Evolutionary conservation across 2,797 vertebrate genomes (phyloP).

Genomic region (Merluccius polli): DNA sequence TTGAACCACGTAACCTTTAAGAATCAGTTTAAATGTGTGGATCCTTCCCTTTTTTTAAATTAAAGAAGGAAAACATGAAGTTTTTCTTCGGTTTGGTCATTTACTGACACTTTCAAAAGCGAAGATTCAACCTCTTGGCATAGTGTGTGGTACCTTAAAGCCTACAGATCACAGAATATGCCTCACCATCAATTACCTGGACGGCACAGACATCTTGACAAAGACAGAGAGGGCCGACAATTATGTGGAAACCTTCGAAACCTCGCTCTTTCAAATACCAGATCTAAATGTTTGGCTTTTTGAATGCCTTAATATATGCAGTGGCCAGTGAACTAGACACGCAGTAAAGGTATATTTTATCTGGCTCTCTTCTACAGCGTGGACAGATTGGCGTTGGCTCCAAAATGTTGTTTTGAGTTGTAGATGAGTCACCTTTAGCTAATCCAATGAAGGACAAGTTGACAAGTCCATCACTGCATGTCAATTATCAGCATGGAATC

Average conservation of each 20-base stretch:
- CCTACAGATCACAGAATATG: neutral
- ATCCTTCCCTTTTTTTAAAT: too few relatives aligned
- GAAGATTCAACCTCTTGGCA: neutral
- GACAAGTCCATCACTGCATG: neutral
- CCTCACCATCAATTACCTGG: neutral
- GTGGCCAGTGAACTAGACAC: neutral
- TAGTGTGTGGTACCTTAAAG: neutral
- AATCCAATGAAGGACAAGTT: neutral
- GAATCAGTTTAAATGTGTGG: too few relatives aligned
- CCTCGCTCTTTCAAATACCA: neutral
- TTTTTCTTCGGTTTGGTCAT: neutral
- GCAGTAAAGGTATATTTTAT: neutral
- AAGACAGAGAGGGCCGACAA: neutral
- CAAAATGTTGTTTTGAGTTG: too few relatives aligned
- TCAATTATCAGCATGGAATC: neutral
- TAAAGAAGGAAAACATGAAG: too few relatives aligned
- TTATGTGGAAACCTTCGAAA: neutral
- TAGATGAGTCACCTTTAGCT: neutral
- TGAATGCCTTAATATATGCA: constrained; percentile 3
- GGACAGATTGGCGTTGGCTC: too few relatives aligned
- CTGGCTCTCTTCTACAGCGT: neutral
- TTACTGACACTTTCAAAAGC: neutral
- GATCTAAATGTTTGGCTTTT: constrained; percentile 3
- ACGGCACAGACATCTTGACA: neutral
- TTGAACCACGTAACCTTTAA: too few relatives aligned